phyloP scores from a whole-genome alignment of 1,140 invertebrate genomes.

The Bathynomus jamesi region DNA sequence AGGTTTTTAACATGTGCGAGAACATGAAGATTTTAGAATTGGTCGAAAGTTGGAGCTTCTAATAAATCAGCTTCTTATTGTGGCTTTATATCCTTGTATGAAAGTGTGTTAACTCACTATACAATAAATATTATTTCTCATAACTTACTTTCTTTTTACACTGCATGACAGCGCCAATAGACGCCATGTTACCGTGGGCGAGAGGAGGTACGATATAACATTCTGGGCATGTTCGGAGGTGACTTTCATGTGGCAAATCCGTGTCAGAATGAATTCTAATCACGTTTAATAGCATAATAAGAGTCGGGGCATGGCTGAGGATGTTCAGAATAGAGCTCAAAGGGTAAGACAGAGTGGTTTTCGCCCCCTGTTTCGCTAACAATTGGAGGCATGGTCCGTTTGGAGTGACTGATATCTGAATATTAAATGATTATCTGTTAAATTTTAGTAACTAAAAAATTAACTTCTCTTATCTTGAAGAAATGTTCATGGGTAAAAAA shows the following conservation, averaged over 20 bases:
- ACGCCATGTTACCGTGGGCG: not conserved
- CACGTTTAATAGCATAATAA: not conserved
- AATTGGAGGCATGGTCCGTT: not conserved
- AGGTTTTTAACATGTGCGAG: too few species aligned
- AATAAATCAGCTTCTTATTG: too few species aligned
- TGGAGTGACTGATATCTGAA: not conserved
- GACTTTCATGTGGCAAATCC: not conserved
- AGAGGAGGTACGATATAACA: not conserved
- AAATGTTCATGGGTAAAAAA: too few species aligned
- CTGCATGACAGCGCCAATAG: not conserved
- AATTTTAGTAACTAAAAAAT: too few species aligned
- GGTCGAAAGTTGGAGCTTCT: too few species aligned
- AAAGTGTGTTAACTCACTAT: too few species aligned
- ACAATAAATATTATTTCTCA: too few species aligned
- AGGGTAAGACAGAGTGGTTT: not conserved
- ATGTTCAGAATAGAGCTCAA: not conserved
- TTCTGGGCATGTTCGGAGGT: not conserved
- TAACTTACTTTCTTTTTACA: not conserved
- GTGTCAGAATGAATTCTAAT: not conserved
- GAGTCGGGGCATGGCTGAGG: not conserved
- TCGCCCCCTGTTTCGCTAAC: not conserved
- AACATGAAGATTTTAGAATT: too few species aligned
- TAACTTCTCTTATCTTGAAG: too few species aligned
- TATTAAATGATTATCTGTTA: too few species aligned
- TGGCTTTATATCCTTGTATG: too few species aligned